Conservation (phyloP, 2,888 invertebrate genomes). For the Calliphora vomitoria region DNA sequence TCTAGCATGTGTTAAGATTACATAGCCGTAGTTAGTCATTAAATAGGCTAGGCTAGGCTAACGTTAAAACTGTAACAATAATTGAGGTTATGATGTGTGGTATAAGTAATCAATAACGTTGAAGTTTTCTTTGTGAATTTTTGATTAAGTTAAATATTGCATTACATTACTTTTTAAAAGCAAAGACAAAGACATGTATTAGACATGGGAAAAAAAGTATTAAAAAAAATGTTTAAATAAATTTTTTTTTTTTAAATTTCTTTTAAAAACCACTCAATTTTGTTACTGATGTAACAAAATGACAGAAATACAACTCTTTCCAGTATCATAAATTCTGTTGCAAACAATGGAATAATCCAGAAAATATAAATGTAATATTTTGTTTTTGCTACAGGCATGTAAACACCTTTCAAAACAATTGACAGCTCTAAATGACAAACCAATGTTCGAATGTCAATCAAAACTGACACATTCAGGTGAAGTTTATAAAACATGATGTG, state of each 20-base stretch:
- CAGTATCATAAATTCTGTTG: not conserved
- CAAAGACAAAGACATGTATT: too few species aligned
- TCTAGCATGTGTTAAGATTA: conserved; percentile 3
- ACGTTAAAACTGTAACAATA: not conserved
- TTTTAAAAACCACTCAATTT: too few species aligned
- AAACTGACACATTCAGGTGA: conserved; percentile 48
- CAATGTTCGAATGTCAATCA: conserved; percentile 49
- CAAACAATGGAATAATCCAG: not conserved
- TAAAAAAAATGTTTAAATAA: too few species aligned
- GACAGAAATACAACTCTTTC: not conserved
- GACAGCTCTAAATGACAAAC: conserved; percentile 42
- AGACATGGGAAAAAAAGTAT: too few species aligned
- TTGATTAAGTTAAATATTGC: not conserved
- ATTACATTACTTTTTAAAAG: too few species aligned
- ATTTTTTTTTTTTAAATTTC: too few species aligned
- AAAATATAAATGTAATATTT: conserved; percentile 11
- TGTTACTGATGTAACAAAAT: too few species aligned
- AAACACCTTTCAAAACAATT: conserved; percentile 21
- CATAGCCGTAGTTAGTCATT: not conserved
- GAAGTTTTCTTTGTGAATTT: not conserved
- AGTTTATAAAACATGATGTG: conserved; percentile 47
- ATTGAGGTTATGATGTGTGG: conserved; percentile 2
- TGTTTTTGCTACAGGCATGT: not conserved
- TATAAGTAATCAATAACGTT: not conserved
- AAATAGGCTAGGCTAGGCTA: not conserved